Evolutionary conservation across 2,113 vertebrate species (phyloP).

Genomic region (Baryphthengus martii): DNA sequence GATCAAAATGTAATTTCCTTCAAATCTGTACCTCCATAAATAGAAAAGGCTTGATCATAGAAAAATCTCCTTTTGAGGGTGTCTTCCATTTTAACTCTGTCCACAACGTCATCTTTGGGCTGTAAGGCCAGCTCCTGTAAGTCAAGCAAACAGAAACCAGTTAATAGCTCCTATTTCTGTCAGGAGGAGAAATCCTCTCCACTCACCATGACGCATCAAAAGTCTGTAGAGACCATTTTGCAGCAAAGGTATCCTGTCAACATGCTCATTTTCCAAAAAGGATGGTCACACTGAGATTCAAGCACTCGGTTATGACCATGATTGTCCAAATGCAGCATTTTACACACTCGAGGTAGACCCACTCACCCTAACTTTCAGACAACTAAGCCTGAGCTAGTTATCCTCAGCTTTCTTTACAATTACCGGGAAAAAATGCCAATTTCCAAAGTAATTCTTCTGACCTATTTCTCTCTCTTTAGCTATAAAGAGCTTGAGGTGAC

Average conservation of each 20-base stretch:
- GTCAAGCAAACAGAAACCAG: not conserved
- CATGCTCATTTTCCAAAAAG: not conserved
- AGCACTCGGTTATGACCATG: not conserved
- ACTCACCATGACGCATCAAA: not conserved
- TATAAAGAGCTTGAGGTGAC: not conserved
- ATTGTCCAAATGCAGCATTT: not conserved
- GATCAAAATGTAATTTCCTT: not conserved
- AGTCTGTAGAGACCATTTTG: not conserved
- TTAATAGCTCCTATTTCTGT: not conserved
- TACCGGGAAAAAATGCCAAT: not conserved
- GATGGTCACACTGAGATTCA: not conserved
- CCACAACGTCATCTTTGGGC: conserved; percentile 94
- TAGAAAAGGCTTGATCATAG: conserved; percentile 97
- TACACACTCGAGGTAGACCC: not conserved
- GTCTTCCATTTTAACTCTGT: conserved; percentile 96
- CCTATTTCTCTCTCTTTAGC: not conserved
- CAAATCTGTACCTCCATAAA: conserved; percentile 88
- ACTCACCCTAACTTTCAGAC: not conserved
- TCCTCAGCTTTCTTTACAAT: not conserved
- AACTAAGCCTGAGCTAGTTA: not conserved
- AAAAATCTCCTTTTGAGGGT: conserved; percentile 97
- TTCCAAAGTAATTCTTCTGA: not conserved
- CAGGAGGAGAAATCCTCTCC: not conserved
- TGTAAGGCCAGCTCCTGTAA: conserved; percentile 90
- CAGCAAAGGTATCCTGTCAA: not conserved